phyloP scores from a whole-genome alignment of 1,140 invertebrate genomes.

The Ganaspis sp. region DNA sequence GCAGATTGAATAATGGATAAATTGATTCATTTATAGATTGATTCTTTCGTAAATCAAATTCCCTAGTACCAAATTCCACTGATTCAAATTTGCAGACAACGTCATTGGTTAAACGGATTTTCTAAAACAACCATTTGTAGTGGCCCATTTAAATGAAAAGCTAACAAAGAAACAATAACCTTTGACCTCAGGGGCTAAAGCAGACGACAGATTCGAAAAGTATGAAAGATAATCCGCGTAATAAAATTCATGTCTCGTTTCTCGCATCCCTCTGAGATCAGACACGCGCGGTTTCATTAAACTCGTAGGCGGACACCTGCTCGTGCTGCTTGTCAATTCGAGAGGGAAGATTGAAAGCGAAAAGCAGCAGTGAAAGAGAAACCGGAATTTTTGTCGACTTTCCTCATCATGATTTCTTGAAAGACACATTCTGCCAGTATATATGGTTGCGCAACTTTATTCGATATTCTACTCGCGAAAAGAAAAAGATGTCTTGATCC shows the following conservation, averaged over 20 bases:
- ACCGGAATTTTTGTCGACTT: not conserved
- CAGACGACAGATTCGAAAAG: not conserved
- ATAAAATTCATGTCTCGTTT: conserved; percentile 5
- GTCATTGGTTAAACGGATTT: no score
- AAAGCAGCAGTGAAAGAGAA: conserved; percentile 8
- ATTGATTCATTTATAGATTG: no score
- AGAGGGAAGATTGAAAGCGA: not conserved
- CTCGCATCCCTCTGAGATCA: not conserved
- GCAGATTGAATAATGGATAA: no score
- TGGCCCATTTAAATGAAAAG: no score
- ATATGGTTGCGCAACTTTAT: conserved; percentile 26
- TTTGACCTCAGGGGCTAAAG: no score
- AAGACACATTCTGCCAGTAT: not conserved
- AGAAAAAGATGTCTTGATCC: conserved; percentile 22
- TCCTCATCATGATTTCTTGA: not conserved
- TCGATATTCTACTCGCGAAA: conserved; percentile 35
- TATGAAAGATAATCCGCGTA: not conserved
- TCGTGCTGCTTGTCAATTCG: conserved; percentile 10
- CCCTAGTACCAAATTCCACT: no score
- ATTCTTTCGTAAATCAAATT: no score
- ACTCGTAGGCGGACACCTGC: conserved; percentile 13
- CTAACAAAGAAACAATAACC: no score
- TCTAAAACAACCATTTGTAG: no score
- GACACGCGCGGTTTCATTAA: conserved; percentile 22
- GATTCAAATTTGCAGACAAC: no score